A percentile compares a stretch with the other conserved stretches of the same genome.
Evolutionary conservation across 1,140 invertebrate species (phyloP).

Genomic region (Thalassaphorura encarpata): DNA sequence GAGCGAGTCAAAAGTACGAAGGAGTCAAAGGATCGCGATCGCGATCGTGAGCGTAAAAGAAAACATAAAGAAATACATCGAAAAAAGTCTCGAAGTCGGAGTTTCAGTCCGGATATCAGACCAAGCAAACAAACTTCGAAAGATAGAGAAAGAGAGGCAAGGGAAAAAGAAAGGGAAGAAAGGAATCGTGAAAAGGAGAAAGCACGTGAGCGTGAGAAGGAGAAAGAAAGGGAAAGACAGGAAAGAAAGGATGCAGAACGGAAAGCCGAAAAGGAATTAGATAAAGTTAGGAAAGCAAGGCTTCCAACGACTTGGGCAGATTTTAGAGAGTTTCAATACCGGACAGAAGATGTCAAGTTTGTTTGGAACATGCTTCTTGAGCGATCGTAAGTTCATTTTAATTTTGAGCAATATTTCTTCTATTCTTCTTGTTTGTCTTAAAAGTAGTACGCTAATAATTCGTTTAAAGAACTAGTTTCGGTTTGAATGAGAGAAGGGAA

Average conservation of each 20-base stretch:
- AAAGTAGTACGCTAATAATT: too few relatives aligned
- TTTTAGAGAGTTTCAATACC: conserved; percentile 19
- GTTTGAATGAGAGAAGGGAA: too few relatives aligned
- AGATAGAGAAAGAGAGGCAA: conserved; percentile 18
- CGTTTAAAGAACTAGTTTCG: too few relatives aligned
- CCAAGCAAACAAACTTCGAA: neutral
- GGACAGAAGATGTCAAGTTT: conserved; percentile 5
- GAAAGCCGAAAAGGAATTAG: conserved; percentile 23
- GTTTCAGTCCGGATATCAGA: neutral
- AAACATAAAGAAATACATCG: neutral
- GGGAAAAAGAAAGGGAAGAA: conserved; percentile 5
- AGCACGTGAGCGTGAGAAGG: conserved; percentile 4
- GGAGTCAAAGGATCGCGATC: neutral
- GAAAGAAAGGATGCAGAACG: neutral
- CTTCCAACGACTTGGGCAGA: conserved; percentile 29
- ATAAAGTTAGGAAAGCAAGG: conserved; percentile 17
- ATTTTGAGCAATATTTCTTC: too few relatives aligned
- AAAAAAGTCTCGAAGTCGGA: neutral
- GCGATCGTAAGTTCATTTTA: neutral
- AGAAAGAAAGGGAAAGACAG: conserved; percentile 14
- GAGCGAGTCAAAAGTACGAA: neutral
- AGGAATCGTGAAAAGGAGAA: conserved; percentile 8
- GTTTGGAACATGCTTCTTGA: neutral
- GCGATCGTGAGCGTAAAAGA: neutral
- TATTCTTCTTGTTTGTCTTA: too few relatives aligned